These are phyloP conservation scores for Petrocephalus schoutedeni DNA, from an alignment of 2,797 vertebrate genomes.

Conservation along the genomic window DNA sequence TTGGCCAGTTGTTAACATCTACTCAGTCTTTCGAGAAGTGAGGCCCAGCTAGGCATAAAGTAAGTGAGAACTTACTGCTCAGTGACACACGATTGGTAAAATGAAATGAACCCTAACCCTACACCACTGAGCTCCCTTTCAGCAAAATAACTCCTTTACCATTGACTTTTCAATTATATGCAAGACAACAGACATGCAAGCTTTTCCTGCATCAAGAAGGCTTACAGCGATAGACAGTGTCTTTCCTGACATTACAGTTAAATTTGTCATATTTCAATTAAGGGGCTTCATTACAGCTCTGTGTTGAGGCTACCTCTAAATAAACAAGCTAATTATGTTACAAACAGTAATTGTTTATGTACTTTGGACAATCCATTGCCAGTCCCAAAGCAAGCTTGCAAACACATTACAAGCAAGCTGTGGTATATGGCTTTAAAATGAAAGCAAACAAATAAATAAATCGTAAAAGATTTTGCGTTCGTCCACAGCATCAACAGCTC, in stretches of 20 bases:
- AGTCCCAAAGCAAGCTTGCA: background rate
- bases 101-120: background rate
- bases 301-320: background rate
- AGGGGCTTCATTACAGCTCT: background rate
- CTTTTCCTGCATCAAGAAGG: background rate
- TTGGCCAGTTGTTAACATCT: background rate
- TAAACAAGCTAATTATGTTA: background rate
- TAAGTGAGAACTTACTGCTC: background rate
- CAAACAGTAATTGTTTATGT: background rate
- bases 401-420: background rate
- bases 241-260: background rate
- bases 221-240: background rate
- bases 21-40: background rate
- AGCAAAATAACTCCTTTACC: slow-evolving; percentile 17
- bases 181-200: background rate
- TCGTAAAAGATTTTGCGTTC: background rate
- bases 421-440: background rate
- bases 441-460: background rate
- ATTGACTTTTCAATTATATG: slow-evolving; percentile 25
- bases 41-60: background rate
- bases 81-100: background rate
- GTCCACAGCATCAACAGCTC: background rate
- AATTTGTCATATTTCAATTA: background rate
- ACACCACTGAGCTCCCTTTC: background rate
- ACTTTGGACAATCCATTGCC: background rate